Conservation (phyloP, 2,797 vertebrate species). For the Nothura maculosa region DNA sequence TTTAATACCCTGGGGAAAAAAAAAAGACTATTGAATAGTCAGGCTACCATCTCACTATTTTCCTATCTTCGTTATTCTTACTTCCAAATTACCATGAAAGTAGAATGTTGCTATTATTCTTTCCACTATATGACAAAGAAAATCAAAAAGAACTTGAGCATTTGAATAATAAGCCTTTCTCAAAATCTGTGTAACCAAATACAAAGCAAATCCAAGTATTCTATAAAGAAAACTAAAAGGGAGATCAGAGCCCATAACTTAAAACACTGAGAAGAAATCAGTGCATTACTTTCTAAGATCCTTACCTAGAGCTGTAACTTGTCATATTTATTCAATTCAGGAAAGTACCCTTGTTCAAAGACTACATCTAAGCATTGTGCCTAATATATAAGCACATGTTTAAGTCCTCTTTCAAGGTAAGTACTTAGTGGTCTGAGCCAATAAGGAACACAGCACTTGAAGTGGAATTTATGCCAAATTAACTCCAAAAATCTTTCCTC, state of each 20-base stretch:
- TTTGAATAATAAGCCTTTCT: background rate
- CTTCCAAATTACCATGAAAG: background rate
- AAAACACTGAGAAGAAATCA: background rate
- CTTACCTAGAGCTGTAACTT: background rate
- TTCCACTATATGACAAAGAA: background rate
- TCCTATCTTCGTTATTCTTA: background rate
- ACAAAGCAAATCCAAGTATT: background rate
- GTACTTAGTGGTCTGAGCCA: background rate
- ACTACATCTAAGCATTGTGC: background rate
- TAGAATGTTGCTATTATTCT: background rate
- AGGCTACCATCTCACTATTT: background rate
- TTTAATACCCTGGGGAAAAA: background rate
- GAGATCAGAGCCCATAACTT: background rate
- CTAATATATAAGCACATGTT: background rate
- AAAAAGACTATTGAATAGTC: background rate
- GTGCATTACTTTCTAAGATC: background rate
- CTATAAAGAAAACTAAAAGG: background rate
- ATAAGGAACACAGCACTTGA: background rate
- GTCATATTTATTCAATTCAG: background rate
- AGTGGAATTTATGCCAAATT: background rate
- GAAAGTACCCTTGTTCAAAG: background rate
- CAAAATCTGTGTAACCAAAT: background rate
- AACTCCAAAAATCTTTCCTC: background rate
- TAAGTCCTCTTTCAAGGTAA: background rate
- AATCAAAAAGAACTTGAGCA: background rate